Percentiles rank a stretch among this genome's conserved stretches.
These are phyloP conservation scores for Trachelus stipa DNA, from an alignment of 2,888 invertebrate genomes.

Conservation along the genomic window DNA sequence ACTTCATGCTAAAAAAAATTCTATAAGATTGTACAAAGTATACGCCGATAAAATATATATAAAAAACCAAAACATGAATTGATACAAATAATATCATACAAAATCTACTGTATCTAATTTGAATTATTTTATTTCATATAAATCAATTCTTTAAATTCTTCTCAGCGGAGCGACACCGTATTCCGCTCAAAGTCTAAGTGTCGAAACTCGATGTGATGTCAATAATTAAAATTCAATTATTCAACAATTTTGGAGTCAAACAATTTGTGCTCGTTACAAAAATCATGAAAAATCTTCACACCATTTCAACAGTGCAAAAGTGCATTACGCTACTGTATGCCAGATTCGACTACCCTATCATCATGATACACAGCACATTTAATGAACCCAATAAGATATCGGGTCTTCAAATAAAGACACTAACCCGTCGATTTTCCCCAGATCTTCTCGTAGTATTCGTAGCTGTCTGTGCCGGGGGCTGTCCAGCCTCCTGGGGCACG, in stretches of 20 bases:
- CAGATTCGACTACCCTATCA: not conserved
- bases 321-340: not conserved
- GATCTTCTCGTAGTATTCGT: constrained; percentile 57
- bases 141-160: not conserved
- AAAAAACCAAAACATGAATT: not conserved
- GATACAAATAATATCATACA: not conserved
- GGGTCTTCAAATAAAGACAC: constrained; percentile 40
- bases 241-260: not conserved
- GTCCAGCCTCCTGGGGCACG: constrained; percentile 65
- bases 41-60: not conserved
- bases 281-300: not conserved
- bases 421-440: constrained; percentile 67
- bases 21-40: too few relatives aligned
- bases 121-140: not conserved
- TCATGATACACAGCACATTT: not conserved
- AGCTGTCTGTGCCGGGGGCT: constrained; percentile 60
- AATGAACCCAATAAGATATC: not conserved
- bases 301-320: not conserved
- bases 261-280: not conserved
- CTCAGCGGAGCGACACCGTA: not conserved
- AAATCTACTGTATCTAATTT: not conserved
- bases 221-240: not conserved
- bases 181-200: not conserved
- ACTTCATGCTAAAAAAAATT: not conserved
- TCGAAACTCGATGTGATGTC: not conserved